Evolutionary conservation across 2,888 invertebrate species (phyloP), one percentile per base, ranked within the genome.

Genomic region (Hedya salicella): DNA sequence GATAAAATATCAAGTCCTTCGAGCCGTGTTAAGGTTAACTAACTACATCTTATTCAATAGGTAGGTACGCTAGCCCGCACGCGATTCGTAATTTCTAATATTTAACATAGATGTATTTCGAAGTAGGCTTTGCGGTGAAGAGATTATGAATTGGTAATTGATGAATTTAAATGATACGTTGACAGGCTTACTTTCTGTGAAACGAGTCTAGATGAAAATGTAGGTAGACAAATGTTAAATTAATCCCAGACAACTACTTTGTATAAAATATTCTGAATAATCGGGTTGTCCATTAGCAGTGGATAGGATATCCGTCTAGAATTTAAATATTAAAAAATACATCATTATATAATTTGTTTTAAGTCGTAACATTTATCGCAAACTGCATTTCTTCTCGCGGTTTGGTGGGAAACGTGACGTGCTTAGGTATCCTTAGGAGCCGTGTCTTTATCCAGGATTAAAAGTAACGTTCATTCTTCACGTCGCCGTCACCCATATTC

Each of bases 1-100:
- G 25, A 6, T 17, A n/a, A 32, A 52, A 19, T 53, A n/a, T n/a
- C n/a, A n/a, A 44, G 52, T 52, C 44, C 52, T 62, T 62, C 40
- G 32, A 44, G 32, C 52, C 52, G 32, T 9, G 44, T 53, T 14
- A 21, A 11, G 16, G 32, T 32, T 16, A 32, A 32, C 8, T 11
- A 30, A 14, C 49, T 25, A 49, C 49, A 49, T 25, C 6, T 25
- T 25, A 25, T 25, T 25, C 6, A 25, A 25, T 25, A 25, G 3
- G 6, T 25, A n/a, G n/a, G n/a, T n/a, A n/a, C n/a, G n/a, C n/a
- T n/a, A n/a, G n/a, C n/a, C n/a, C n/a, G 9, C 6, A 11, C 36
- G 36, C 36, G 36, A 0, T 36, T 11, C 11, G 36, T 50, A 25
- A 25, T 25, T 16, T 32, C 32, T 50, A 17, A 32, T 1, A 17